Conservation (phyloP, 2,797 vertebrate genomes). For the Neostethus bicornis region DNA sequence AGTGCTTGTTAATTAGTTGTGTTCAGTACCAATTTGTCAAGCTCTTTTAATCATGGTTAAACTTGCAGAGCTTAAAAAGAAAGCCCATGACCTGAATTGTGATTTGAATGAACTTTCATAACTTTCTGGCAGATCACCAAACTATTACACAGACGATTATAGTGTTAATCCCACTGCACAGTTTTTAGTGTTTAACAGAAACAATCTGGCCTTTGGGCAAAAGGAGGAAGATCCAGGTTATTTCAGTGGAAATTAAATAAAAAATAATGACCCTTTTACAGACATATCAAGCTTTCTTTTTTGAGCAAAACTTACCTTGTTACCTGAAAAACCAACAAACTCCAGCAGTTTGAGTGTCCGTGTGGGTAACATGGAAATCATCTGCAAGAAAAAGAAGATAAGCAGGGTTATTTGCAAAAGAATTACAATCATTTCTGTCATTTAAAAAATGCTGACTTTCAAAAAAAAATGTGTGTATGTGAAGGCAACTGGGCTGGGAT, state of each 20-base stretch:
- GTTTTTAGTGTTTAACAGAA: neutral
- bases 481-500: too few species aligned
- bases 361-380: constrained; percentile 94
- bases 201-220: neutral
- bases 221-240: neutral
- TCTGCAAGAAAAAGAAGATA: constrained; percentile 77
- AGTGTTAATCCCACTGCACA: neutral
- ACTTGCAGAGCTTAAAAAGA: too few species aligned
- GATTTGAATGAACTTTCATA: too few species aligned
- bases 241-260: neutral
- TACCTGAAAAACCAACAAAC: constrained; percentile 97
- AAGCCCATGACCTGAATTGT: too few species aligned
- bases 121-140: too few species aligned
- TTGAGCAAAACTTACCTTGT: constrained; percentile 85
- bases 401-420: neutral
- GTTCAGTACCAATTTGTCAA: too few species aligned
- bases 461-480: too few species aligned
- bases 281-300: constrained; percentile 1
- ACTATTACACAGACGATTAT: too few species aligned
- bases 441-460: neutral
- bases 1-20: too few species aligned
- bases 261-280: neutral
- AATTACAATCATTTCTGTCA: neutral
- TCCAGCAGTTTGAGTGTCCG: constrained; percentile 92
- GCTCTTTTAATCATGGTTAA: too few species aligned